Evolutionary conservation across 2,888 invertebrate species (phyloP), one percentile per base, ranked within the genome.

Genomic region (Phortica magna): DNA sequence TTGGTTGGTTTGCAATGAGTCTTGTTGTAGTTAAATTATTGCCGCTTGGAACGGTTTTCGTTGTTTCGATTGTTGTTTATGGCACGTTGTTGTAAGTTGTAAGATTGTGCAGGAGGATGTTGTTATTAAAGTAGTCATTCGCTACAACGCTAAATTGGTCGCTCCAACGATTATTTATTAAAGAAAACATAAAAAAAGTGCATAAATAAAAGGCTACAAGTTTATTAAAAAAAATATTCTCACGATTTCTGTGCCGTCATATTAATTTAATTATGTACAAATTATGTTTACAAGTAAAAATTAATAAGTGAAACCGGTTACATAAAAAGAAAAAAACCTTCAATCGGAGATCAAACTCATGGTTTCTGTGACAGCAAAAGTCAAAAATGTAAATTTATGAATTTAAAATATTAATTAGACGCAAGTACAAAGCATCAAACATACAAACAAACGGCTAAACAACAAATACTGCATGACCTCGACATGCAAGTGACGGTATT

Each of bases 261-360:
- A 57, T n/a, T 55, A 22, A 43, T 64, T 75, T 39, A 75, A 67
- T 75, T 70, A 55, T 43, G 61, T 22, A 31, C 48, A 75, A 31
- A 41, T 42, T 74, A 74, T 53, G 71, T 31, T 14, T 17, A n/a
- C 7, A 78, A 79, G 78, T 78, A 76, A 73, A 74, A 73, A 73
- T 61, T 22, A 14, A 55, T 55, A 14, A 77, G 67, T 55, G 53
- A 76, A 82, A 83, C 83, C 83, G 78, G 83, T 83, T 82, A 78
- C 31, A 31, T 31, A 1, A 31, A 31, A 31, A 31, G 31, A 43
- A 41, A n/a, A 22, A 67, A 70, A 72, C 48, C 59, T 61, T 77
- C 77, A 48, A 87, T 87, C 83, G 82, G 84, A 83, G 83, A 87
- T 85, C 82, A 87, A 82, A 88, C 86, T 87, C 83, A 87, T 80